Percentiles rank a stretch among this genome's conserved stretches.
Conservation (phyloP, 2,113 vertebrate genomes). For the Atlantisia rogersi region DNA sequence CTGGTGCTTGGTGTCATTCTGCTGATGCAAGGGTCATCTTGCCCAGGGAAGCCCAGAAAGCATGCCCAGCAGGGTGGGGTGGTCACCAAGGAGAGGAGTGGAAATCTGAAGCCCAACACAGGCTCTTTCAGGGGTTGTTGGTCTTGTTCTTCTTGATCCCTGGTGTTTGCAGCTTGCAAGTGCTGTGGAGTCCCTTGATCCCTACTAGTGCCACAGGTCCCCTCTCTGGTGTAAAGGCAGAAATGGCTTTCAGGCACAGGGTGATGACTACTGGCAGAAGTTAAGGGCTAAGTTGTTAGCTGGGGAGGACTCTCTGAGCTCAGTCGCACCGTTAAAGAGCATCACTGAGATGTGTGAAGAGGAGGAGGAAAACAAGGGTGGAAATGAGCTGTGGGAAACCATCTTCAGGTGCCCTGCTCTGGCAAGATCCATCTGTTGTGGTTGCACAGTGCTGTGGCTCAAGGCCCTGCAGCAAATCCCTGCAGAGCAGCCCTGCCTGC, state of each 20-base stretch:
- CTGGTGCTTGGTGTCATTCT: not conserved
- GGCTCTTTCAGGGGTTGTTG: not conserved
- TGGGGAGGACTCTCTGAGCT: not conserved
- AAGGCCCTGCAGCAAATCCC: not conserved
- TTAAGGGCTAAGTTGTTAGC: no score
- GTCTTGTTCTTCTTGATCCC: not conserved
- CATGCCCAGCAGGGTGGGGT: rapidly evolving
- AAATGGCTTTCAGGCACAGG: not conserved
- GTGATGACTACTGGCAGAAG: no score
- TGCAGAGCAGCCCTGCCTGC: not conserved
- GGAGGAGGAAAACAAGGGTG: not conserved
- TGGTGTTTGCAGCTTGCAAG: not conserved
- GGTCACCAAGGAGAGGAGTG: not conserved
- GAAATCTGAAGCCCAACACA: not conserved
- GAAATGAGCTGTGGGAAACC: not conserved
- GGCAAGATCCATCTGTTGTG: not conserved
- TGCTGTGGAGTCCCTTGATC: not conserved
- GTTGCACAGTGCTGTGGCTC: rapidly evolving
- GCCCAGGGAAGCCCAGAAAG: not conserved
- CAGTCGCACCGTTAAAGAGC: not conserved
- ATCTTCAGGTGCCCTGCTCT: not conserved
- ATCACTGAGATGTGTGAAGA: not conserved
- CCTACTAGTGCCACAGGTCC: not conserved
- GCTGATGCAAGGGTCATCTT: not conserved
- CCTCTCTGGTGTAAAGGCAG: no score